Evolutionary conservation across 2,888 invertebrate species (phyloP).

Genomic region (Caradrina clavipalpis): DNA sequence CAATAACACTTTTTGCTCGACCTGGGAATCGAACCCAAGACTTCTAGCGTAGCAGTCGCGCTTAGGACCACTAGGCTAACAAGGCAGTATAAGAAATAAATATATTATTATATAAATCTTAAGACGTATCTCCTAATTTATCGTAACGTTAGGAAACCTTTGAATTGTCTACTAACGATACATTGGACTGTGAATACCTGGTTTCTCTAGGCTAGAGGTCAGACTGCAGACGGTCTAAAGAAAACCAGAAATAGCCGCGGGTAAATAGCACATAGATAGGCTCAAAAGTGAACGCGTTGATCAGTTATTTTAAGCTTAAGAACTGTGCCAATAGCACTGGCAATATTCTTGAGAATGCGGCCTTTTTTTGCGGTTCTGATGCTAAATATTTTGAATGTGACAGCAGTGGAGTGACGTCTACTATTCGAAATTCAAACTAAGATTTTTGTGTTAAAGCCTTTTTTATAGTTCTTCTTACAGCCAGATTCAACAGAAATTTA

Average conservation of each 20-base stretch:
- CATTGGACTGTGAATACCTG: constrained; percentile 1
- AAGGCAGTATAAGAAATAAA: neutral
- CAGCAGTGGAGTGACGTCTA: no score
- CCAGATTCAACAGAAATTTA: no score
- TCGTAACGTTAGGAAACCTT: constrained; percentile 4
- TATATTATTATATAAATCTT: no score
- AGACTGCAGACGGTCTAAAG: constrained; percentile 25
- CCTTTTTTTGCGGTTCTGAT: no score
- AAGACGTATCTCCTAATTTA: constrained; percentile 25
- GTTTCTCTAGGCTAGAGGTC: constrained; percentile 43
- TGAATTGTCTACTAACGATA: constrained; percentile 33
- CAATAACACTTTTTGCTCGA: no score
- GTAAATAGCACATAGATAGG: constrained; percentile 3
- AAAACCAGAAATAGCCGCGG: constrained; percentile 37
- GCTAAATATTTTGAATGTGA: no score
- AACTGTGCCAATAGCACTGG: neutral
- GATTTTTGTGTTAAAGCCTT: no score
- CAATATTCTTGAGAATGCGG: neutral
- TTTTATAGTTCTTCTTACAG: no score
- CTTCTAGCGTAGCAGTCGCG: no score
- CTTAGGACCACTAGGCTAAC: no score
- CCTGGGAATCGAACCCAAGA: no score
- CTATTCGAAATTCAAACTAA: no score
- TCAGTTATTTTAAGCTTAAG: neutral
- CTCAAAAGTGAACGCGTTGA: neutral